These are phyloP conservation scores for Myiozetetes cayanensis DNA, from an alignment of 2,113 vertebrate genomes.

Conservation along the genomic window DNA sequence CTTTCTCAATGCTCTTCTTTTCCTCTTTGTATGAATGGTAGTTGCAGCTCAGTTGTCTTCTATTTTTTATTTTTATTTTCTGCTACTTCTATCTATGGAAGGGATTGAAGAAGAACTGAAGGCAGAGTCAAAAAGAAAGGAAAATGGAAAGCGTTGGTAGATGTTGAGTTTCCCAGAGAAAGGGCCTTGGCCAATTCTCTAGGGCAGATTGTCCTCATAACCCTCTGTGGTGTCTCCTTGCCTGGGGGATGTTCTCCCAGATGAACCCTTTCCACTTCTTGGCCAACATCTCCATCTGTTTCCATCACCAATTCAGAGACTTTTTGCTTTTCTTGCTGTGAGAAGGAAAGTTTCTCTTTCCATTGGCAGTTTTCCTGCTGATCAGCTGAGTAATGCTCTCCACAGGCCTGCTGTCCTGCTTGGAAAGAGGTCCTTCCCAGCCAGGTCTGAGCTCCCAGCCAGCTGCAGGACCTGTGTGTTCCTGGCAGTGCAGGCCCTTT, in stretches of 20 bases:
- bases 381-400: constrained; percentile 65
- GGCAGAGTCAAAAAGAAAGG: background rate
- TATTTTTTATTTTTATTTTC: background rate
- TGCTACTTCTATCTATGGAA: background rate
- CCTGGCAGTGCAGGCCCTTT: background rate
- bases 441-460: background rate
- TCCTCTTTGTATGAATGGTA: background rate
- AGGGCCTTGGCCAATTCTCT: background rate
- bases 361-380: constrained; percentile 33
- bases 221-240: background rate
- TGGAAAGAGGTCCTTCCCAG: constrained; percentile 46
- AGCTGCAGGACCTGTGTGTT: constrained; percentile 36
- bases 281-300: constrained; percentile 38
- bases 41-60: background rate
- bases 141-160: background rate
- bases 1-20: background rate
- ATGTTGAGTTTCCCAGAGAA: background rate
- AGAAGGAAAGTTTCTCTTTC: constrained; percentile 58
- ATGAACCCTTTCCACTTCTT: background rate
- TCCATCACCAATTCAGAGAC: constrained; percentile 30
- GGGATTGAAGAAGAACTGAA: background rate
- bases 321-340: constrained; percentile 31
- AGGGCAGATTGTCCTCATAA: background rate
- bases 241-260: background rate
- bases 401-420: constrained; percentile 39